Percentiles rank a stretch among this genome's conserved stretches.
These are phyloP conservation scores for Calliopsis andreniformis DNA, from an alignment of 1,140 invertebrate genomes.

Conservation along the genomic window DNA sequence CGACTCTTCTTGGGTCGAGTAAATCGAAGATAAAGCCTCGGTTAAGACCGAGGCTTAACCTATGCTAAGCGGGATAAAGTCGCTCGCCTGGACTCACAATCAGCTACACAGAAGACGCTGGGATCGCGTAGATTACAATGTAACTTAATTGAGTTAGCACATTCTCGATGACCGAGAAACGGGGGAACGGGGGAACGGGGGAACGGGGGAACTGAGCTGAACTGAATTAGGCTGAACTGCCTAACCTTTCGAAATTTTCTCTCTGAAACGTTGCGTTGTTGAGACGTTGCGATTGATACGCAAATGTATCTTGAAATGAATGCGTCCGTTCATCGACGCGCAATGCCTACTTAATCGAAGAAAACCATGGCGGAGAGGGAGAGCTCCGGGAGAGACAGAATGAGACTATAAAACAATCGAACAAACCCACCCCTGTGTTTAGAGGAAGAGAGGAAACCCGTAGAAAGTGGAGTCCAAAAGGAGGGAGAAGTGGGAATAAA, in stretches of 20 bases:
- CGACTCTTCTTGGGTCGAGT: conserved; percentile 43
- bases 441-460: conserved; percentile 1
- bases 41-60: conserved; percentile 74
- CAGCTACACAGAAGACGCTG: conserved; percentile 57
- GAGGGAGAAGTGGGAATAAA: conserved; percentile 21
- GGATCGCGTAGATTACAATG: conserved; percentile 73
- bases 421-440: conserved; percentile 31
- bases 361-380: neutral
- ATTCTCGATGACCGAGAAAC: conserved; percentile 22
- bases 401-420: conserved; percentile 64
- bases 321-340: conserved; percentile 1
- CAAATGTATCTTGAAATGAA: too few species aligned
- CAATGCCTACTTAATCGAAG: conserved; percentile 1
- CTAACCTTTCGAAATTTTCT: too few species aligned
- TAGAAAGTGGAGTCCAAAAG: neutral
- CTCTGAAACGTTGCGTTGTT: too few species aligned
- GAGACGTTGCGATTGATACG: too few species aligned
- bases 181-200: too few species aligned
- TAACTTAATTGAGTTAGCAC: conserved; percentile 73
- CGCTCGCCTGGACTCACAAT: conserved; percentile 65
- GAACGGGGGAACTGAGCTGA: too few species aligned
- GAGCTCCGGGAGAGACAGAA: neutral
- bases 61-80: conserved; percentile 74
- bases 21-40: conserved; percentile 74
- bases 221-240: too few species aligned